Percentiles rank a stretch among this genome's conserved stretches.
These are phyloP conservation scores for Eublepharis macularius DNA, from an alignment of 2,113 vertebrate species.

Conservation along the genomic window DNA sequence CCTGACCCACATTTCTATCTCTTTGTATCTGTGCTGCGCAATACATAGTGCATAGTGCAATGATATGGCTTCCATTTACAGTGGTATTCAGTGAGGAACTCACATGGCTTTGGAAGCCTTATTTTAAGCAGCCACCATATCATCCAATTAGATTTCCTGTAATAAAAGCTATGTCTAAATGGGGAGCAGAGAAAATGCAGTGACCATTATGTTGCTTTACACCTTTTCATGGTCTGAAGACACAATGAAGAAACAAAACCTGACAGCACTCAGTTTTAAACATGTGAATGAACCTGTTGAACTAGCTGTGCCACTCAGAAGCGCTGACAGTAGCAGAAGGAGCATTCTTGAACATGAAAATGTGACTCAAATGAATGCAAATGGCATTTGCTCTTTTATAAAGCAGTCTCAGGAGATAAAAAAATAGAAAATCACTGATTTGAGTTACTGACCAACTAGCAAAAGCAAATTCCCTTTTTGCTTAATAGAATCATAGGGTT, in stretches of 20 bases:
- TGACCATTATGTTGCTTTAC: not conserved
- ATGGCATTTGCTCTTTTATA: slow-evolving; percentile 5
- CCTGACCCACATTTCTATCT: not conserved
- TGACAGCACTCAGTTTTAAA: not conserved
- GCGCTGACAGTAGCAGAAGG: not conserved
- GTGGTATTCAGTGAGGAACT: not conserved
- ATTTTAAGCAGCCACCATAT: not conserved
- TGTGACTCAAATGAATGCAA: not conserved
- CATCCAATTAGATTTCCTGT: slow-evolving; percentile 1
- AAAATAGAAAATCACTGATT: slow-evolving; percentile 1
- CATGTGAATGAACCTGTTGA: not conserved
- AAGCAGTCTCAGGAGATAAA: not conserved
- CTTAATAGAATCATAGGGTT: too few species aligned
- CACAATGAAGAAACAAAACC: not conserved
- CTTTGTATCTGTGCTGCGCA: not conserved
- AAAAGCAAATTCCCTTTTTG: slow-evolving; percentile 16
- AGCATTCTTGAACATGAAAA: not conserved
- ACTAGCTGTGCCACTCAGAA: not conserved
- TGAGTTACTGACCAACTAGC: not conserved
- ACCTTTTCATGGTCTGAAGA: slow-evolving; percentile 8
- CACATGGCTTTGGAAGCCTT: not conserved
- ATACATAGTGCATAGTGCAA: too few species aligned
- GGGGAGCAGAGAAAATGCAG: not conserved
- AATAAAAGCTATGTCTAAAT: not conserved
- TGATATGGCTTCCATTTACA: not conserved